Evolutionary conservation across 2,888 invertebrate species (phyloP).

Genomic region (Dyspetes luteomarginatus): DNA sequence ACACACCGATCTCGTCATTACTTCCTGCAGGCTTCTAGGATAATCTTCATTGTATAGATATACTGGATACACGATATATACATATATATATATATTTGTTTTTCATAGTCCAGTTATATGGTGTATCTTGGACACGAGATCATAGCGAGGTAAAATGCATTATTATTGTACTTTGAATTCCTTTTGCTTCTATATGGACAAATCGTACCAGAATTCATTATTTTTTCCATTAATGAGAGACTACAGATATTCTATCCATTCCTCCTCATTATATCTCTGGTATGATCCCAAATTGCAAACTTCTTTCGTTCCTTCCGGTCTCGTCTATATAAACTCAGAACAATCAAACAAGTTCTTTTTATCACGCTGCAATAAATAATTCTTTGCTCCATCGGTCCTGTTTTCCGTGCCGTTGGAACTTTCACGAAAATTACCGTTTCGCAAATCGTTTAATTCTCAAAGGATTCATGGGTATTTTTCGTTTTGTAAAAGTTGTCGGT

Average conservation of each 20-base stretch:
- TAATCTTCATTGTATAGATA: no score
- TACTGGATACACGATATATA: constrained; percentile 1
- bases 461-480: background rate
- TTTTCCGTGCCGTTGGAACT: background rate
- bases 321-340: no score
- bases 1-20: constrained; percentile 19
- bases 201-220: constrained; percentile 10
- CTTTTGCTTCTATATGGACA: constrained; percentile 14
- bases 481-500: background rate
- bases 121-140: constrained; percentile 45
- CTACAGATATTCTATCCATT: background rate
- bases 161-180: constrained; percentile 56
- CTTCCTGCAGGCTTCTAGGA: constrained; percentile 39
- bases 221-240: constrained; percentile 16
- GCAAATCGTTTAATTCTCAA: constrained; percentile 2
- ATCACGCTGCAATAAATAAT: background rate
- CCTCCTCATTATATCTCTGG: background rate
- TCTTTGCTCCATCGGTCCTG: background rate
- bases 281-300: background rate
- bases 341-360: no score
- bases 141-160: constrained; percentile 56
- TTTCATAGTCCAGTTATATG: background rate
- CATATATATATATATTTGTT: background rate
- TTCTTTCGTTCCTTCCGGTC: background rate
- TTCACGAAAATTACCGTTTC: background rate